Evolutionary conservation across 2,797 vertebrate genomes (phyloP).

Genomic region (Syndactyla subalaris): DNA sequence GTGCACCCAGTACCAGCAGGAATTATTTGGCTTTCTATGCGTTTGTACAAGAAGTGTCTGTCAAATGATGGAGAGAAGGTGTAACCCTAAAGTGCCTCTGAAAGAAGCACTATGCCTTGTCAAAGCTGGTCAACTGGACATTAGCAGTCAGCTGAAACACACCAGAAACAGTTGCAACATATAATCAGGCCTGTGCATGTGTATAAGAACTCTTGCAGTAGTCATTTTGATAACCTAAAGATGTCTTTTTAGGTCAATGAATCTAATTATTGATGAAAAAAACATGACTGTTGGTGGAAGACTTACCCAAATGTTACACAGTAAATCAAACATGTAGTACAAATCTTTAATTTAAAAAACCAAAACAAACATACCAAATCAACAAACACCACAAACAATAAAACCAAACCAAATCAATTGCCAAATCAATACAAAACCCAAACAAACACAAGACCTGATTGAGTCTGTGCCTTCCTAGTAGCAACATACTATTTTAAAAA

Average conservation of each 20-base stretch:
- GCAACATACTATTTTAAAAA: not conserved
- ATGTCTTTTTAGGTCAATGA: not conserved
- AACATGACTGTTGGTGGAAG: not conserved
- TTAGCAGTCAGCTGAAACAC: not conserved
- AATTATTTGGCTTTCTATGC: not conserved
- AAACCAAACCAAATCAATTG: not conserved
- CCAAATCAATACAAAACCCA: not conserved
- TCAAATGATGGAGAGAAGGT: not conserved
- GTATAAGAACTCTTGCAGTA: not conserved
- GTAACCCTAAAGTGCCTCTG: not conserved
- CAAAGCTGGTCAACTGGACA: not conserved
- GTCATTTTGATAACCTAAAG: not conserved
- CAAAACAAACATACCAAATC: not conserved
- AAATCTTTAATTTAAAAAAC: not conserved
- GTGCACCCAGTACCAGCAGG: not conserved
- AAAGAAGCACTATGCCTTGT: not conserved
- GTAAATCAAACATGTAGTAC: not conserved
- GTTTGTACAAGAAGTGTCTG: not conserved
- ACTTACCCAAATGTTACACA: not conserved
- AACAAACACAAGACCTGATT: not conserved
- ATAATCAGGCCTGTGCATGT: not conserved
- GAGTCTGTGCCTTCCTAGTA: not conserved
- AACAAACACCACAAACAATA: not conserved
- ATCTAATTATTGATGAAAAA: not conserved
- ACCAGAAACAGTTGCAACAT: not conserved